Evolutionary conservation across 2,113 vertebrate genomes (phyloP), one percentile per base, ranked within the genome.

Genomic region (Phaetusa simplex): DNA sequence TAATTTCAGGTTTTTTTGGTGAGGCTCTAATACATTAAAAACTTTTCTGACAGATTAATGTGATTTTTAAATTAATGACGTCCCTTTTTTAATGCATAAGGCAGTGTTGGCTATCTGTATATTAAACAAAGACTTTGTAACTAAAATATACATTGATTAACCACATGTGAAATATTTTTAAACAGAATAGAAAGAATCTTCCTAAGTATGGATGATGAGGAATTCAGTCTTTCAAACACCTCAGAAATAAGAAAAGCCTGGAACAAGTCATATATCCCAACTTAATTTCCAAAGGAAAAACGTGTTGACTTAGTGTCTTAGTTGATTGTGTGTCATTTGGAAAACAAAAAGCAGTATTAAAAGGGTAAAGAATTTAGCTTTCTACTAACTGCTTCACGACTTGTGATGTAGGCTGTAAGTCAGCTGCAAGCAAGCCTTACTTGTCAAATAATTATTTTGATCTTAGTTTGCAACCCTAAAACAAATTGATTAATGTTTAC

Each of bases 361-460:
- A 65, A 55, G 42, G 59, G 11, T 24, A 29, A 79, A 74, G 21
- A 42, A 36, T 82, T 82, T 76, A 13, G 15, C 36, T 61, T 77
- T 81, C 62, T 34, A 3, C 7, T 29, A 59, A 64, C 16, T 62
- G 22, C 59, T 66, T 95, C 18, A 11, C 32, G 45, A 52, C 45
- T 87, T 55, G 45, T 45, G 56, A 17, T 50, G 29, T 24, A 55
- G 72, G 24, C 40, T 77, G 11, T 50, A 77, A 80, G 52, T 83
- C 86, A 74, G 45, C 69, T 82, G 73, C 65, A 71, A 67, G 43
- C 55, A 70, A 73, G 27, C 36, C 14, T 71, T 29, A 18, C 70
- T 89, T 85, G 49, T 91, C 53, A 91, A 95, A 55, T n/a, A 83
- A 76, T 65, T 80, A 32, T 82, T 93, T 72, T 47, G 58, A 56